Conservation (phyloP, 1,140 invertebrate species). For the Telenomus remus region DNA sequence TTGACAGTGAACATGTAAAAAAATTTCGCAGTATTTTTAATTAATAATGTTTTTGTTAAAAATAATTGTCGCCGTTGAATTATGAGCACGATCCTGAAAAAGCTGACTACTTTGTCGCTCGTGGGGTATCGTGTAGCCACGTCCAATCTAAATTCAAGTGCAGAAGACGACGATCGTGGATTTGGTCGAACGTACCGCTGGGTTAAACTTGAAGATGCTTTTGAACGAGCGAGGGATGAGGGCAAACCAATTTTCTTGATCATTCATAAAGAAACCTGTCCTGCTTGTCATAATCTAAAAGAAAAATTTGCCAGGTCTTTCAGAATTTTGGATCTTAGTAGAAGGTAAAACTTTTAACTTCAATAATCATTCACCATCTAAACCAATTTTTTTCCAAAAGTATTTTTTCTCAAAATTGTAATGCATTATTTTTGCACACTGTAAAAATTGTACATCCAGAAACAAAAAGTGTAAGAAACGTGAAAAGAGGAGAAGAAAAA, state of each 20-base stretch:
- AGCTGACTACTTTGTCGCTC: constrained; percentile 22
- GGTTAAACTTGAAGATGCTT: constrained; percentile 56
- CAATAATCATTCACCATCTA: neutral
- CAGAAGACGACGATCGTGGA: constrained; percentile 33
- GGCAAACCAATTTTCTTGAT: constrained; percentile 64
- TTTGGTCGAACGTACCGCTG: constrained; percentile 62
- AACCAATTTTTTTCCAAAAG: too few relatives aligned
- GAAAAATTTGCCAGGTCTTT: constrained; percentile 61
- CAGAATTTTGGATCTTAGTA: constrained; percentile 62
- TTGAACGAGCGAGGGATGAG: constrained; percentile 51
- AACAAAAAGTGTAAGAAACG: neutral
- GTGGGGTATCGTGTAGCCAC: constrained; percentile 24
- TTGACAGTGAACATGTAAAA: too few relatives aligned
- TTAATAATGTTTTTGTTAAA: neutral
- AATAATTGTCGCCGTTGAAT: constrained; percentile 5
- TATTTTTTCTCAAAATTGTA: too few relatives aligned
- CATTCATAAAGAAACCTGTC: constrained; percentile 60
- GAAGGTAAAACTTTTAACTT: constrained; percentile 52
- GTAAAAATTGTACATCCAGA: too few relatives aligned
- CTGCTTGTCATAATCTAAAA: constrained; percentile 59
- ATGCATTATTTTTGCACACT: too few relatives aligned
- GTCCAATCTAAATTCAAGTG: neutral
- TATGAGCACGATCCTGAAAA: constrained; percentile 20
- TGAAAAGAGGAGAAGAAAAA: constrained; percentile 13
- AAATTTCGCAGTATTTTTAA: neutral